Conservation (phyloP, 2,113 vertebrate genomes). For the Sphaerodactylus townsendi region DNA sequence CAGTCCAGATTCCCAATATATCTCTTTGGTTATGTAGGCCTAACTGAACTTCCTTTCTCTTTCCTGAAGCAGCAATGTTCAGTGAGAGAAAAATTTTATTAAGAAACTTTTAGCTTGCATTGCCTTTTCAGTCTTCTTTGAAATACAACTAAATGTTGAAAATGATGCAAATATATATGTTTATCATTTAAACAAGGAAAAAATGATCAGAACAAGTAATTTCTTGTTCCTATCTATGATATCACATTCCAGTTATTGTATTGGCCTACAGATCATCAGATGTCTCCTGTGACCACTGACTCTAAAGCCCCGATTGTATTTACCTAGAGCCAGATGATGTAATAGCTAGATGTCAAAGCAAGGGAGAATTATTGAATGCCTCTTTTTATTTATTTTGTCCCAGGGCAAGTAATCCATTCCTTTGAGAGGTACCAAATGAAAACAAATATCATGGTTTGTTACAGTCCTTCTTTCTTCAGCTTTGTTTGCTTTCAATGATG, state of each 20-base stretch:
- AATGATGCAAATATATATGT: constrained; percentile 21
- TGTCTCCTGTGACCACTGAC: constrained; percentile 22
- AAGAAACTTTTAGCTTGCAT: not conserved
- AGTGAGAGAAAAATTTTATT: not conserved
- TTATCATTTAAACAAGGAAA: constrained; percentile 17
- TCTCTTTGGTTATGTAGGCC: not conserved
- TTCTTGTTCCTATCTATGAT: constrained; percentile 25
- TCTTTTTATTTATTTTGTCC: constrained; percentile 40
- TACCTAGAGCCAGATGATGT: constrained; percentile 35
- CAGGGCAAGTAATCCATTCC: constrained; percentile 36
- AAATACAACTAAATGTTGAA: constrained; percentile 14
- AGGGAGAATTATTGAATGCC: constrained; percentile 40
- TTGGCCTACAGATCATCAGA: constrained; percentile 5
- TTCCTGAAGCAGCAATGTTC: not conserved
- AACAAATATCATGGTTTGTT: constrained; percentile 14
- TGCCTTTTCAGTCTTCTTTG: not conserved
- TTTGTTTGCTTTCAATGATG: constrained; percentile 32
- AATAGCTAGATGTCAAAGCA: constrained; percentile 40
- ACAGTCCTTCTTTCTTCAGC: constrained; percentile 27
- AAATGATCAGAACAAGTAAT: constrained; percentile 25
- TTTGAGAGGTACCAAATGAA: constrained; percentile 40
- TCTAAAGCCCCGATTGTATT: constrained; percentile 12
- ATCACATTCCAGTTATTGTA: constrained; percentile 40
- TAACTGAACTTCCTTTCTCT: not conserved
- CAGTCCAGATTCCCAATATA: not conserved